Conservation (phyloP, 2,113 vertebrate genomes). For the Nibea coibor region DNA sequence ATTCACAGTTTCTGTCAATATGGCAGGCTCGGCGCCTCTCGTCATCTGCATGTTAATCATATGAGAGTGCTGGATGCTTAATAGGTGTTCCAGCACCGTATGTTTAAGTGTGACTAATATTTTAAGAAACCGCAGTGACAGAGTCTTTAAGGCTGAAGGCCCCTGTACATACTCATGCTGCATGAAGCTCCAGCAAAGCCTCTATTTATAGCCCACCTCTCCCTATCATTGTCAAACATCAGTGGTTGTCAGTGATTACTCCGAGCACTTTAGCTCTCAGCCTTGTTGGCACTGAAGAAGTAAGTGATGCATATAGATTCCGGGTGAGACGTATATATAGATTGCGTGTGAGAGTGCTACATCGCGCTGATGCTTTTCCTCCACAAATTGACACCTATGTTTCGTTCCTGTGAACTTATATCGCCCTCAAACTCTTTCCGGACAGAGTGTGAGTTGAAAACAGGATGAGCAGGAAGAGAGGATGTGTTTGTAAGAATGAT, state of each 20-base stretch:
- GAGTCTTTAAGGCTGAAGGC: conserved; percentile 8
- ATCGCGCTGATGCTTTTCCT: conserved; percentile 5
- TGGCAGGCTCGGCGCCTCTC: background rate
- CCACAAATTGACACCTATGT: conserved; percentile 41
- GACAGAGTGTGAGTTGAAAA: background rate
- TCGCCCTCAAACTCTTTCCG: conserved; percentile 14
- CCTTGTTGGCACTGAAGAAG: conserved; percentile 32
- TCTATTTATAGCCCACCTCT: conserved; percentile 63
- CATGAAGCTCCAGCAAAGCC: conserved; percentile 35
- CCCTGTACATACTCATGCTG: background rate
- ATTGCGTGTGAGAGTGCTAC: conserved; percentile 37
- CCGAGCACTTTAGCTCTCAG: conserved; percentile 58
- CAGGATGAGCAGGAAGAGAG: background rate
- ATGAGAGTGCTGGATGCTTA: background rate
- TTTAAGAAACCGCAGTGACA: background rate
- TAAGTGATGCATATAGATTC: conserved; percentile 55
- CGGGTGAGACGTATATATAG: conserved; percentile 30
- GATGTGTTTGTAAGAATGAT: conserved; percentile 19
- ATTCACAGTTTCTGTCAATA: background rate
- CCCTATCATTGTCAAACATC: conserved; percentile 63
- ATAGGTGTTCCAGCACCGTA: background rate
- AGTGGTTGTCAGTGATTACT: conserved; percentile 52
- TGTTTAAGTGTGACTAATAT: background rate
- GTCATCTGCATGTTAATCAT: background rate
- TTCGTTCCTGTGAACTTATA: conserved; percentile 36